These are phyloP conservation scores for Philereme transversata DNA, from an alignment of 2,888 invertebrate species.

Conservation along the genomic window DNA sequence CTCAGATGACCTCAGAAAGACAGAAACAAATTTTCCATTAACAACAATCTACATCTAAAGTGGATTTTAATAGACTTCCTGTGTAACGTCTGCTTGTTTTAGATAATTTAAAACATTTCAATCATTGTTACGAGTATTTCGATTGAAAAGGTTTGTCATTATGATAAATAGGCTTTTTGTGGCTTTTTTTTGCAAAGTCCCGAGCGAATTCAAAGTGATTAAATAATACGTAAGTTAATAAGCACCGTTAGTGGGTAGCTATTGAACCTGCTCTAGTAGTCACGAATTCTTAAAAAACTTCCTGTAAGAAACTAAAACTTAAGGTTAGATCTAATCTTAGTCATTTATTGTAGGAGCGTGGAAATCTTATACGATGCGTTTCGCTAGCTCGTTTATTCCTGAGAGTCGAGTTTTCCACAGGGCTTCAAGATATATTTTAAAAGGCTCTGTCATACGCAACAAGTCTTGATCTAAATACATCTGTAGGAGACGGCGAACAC, in stretches of 20 bases:
- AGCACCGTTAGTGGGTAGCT: not conserved
- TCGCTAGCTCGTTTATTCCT: too few species aligned
- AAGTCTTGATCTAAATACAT: too few species aligned
- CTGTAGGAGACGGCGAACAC: too few species aligned
- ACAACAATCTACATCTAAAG: constrained; percentile 49
- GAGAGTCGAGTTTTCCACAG: too few species aligned
- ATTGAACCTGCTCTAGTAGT: not conserved
- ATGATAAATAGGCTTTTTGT: constrained; percentile 38
- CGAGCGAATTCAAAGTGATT: constrained; percentile 27
- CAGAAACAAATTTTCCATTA: constrained; percentile 51
- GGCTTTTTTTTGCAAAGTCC: constrained; percentile 29
- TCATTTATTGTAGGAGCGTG: too few species aligned
- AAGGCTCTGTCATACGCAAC: too few species aligned
- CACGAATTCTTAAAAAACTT: not conserved
- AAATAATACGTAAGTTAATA: constrained; percentile 9
- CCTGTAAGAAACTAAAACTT: not conserved
- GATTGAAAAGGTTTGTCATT: constrained; percentile 45
- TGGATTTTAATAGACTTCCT: constrained; percentile 67
- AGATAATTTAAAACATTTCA: constrained; percentile 48
- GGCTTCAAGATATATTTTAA: too few species aligned
- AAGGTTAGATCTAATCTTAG: not conserved
- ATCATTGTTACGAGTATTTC: constrained; percentile 44
- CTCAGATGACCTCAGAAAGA: constrained; percentile 40
- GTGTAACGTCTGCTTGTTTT: constrained; percentile 50
- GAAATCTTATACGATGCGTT: too few species aligned